phyloP scores from a whole-genome alignment of 2,113 vertebrate species.

The Falco punctatus region DNA sequence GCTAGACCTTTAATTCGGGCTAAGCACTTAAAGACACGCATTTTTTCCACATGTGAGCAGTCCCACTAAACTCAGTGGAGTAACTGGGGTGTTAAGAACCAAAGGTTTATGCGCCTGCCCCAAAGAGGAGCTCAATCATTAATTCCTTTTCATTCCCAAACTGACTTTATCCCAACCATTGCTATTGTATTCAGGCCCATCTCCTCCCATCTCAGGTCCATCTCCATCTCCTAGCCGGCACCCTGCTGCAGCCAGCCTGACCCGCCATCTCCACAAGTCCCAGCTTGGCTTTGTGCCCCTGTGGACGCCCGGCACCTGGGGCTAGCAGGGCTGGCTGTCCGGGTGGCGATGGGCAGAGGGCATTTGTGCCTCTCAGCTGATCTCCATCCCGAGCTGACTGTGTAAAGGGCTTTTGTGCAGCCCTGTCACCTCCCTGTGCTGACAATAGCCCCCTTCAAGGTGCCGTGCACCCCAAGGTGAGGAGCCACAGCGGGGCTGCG shows the following conservation, averaged over 20 bases:
- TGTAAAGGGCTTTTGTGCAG: background rate
- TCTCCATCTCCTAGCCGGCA: background rate
- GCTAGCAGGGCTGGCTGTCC: accelerated
- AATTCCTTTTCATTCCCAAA: background rate
- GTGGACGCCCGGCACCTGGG: accelerated
- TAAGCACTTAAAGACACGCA: background rate
- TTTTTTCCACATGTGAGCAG: background rate
- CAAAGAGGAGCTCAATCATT: background rate
- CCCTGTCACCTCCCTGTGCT: background rate
- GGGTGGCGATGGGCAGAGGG: background rate
- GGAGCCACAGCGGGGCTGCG: accelerated
- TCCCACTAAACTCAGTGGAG: background rate
- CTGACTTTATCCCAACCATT: accelerated
- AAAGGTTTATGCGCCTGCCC: background rate
- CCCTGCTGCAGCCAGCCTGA: background rate
- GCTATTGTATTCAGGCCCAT: background rate
- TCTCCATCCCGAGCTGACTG: background rate
- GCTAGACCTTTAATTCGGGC: background rate
- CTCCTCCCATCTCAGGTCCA: background rate
- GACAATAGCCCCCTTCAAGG: conserved; percentile 7
- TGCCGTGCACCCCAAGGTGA: background rate
- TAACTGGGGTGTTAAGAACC: background rate
- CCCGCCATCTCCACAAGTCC: background rate
- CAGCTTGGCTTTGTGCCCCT: accelerated
- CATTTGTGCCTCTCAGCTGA: background rate